Percentiles rank a stretch among this genome's conserved stretches.
Evolutionary conservation across 2,797 vertebrate species (phyloP).

Genomic region (Falco novaeseelandiae): DNA sequence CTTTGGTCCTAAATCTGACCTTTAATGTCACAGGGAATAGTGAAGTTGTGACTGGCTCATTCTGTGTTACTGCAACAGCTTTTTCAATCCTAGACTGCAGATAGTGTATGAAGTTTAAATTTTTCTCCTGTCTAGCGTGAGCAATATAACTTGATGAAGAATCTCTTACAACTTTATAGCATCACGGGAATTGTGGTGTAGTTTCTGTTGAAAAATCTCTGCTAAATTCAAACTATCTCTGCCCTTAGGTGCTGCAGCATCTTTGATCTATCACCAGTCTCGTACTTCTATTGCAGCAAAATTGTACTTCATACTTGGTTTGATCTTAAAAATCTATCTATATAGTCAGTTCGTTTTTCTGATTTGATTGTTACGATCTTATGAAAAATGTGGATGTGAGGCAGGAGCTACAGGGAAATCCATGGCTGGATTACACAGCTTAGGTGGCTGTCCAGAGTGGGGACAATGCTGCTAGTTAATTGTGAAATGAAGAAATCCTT

Average conservation of each 20-base stretch:
- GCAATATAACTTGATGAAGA: not conserved
- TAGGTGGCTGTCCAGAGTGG: not conserved
- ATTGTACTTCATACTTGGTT: slow-evolving; percentile 44
- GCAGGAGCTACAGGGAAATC: not conserved
- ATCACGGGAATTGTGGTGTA: not conserved
- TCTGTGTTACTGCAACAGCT: not conserved
- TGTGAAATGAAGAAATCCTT: not conserved
- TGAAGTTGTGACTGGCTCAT: not conserved
- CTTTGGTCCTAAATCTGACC: not conserved
- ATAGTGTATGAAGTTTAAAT: not conserved
- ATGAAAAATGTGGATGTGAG: not conserved
- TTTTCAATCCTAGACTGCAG: not conserved
- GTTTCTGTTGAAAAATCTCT: slow-evolving; percentile 23
- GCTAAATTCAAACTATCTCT: not conserved
- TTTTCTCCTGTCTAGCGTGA: not conserved
- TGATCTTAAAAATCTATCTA: slow-evolving; percentile 39
- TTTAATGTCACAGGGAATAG: not conserved
- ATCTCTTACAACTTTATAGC: not conserved
- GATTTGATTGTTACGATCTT: not conserved
- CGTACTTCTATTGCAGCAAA: slow-evolving; percentile 17
- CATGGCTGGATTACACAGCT: not conserved
- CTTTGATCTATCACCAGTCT: slow-evolving; percentile 31
- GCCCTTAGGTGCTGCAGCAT: not conserved
- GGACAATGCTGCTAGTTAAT: not conserved
- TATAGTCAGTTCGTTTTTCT: slow-evolving; percentile 37